phyloP scores from a whole-genome alignment of 2,113 vertebrate species.

The Saccopteryx leptura region DNA sequence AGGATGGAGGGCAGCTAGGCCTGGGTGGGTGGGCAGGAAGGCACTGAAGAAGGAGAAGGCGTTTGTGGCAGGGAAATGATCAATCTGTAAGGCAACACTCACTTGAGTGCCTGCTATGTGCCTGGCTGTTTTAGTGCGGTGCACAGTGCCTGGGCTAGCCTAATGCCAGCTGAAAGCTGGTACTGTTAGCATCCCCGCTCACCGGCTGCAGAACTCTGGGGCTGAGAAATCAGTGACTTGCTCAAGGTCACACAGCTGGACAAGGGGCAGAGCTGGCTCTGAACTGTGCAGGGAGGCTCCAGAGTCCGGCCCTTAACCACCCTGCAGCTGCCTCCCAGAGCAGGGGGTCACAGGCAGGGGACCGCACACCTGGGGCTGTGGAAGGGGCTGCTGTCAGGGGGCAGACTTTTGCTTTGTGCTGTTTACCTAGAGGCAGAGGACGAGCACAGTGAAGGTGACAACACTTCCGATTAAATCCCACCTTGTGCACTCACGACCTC shows the following conservation, averaged over 20 bases:
- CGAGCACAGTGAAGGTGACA: not conserved
- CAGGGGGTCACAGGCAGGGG: accelerated
- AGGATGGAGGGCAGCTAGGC: not conserved
- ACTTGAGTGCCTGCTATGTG: accelerated
- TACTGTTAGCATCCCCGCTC: not conserved
- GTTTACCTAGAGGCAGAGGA: not conserved
- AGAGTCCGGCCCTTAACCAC: not conserved
- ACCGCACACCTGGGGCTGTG: accelerated
- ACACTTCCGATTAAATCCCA: not conserved
- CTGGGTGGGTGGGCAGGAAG: not conserved
- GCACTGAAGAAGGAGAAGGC: not conserved
- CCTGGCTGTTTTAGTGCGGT: not conserved
- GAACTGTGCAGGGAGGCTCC: not conserved
- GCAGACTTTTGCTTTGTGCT: not conserved
- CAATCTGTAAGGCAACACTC: accelerated
- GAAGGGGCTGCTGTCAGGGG: not conserved
- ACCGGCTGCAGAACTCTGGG: not conserved
- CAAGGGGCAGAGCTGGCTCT: not conserved
- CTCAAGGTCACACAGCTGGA: not conserved
- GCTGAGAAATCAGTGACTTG: not conserved
- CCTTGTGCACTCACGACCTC: accelerated
- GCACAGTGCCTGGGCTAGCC: not conserved
- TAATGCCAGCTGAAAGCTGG: accelerated
- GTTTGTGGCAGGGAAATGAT: not conserved
- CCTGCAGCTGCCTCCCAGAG: accelerated